A percentile compares a stretch with the other conserved stretches of the same genome.
Conservation (phyloP, 2,888 invertebrate species). For the Nemoura dubitans region DNA sequence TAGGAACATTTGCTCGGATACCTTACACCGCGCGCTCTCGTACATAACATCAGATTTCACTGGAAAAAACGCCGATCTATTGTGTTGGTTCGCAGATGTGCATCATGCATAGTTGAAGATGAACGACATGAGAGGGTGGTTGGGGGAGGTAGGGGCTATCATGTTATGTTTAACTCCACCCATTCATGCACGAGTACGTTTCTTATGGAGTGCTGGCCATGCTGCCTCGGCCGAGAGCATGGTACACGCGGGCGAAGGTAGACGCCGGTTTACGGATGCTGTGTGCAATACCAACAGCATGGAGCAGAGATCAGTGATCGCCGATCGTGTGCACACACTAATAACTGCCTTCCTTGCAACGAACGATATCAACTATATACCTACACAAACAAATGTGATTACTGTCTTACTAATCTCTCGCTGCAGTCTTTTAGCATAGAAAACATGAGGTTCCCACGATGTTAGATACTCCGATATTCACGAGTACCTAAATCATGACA, state of each 20-base stretch:
- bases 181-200: constrained; percentile 34
- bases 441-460: constrained; percentile 35
- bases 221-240: not conserved
- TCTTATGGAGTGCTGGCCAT: constrained; percentile 3
- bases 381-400: constrained; percentile 37
- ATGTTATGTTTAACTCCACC: constrained; percentile 23
- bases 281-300: constrained; percentile 8
- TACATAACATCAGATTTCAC: constrained; percentile 9
- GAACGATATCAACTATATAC: constrained; percentile 32
- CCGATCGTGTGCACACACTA: constrained; percentile 30
- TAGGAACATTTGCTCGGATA: not conserved
- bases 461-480: constrained; percentile 26
- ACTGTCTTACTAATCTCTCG: constrained; percentile 29
- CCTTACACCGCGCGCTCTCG: not conserved
- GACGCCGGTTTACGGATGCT: not conserved
- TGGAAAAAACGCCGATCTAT: constrained; percentile 15
- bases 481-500: constrained; percentile 36
- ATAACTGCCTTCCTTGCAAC: constrained; percentile 20
- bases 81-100: constrained; percentile 29
- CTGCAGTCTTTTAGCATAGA: not conserved
- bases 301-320: constrained; percentile 29
- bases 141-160: constrained; percentile 25
- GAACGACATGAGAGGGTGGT: constrained; percentile 1
- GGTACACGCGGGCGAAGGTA: not conserved
- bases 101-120: constrained; percentile 21